Evolutionary conservation across 1,140 invertebrate species (phyloP).

Genomic region (Drosophila oshimai): DNA sequence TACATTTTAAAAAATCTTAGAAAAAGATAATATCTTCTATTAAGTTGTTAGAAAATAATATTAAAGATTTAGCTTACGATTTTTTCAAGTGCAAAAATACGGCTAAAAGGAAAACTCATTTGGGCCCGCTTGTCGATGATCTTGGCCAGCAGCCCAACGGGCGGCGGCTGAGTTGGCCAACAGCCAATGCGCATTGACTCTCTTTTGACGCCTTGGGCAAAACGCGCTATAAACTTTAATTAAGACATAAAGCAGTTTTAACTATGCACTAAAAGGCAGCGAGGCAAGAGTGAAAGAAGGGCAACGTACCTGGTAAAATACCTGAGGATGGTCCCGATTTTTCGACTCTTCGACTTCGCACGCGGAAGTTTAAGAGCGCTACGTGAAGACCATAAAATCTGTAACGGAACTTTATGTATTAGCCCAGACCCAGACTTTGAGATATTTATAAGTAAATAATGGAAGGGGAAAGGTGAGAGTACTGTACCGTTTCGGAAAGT

Average conservation of each 20-base stretch:
- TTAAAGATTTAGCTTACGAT: background rate
- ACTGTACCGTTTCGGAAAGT: background rate
- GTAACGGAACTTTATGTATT: conserved; percentile 35
- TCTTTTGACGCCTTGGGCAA: conserved; percentile 72
- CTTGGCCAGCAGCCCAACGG: conserved; percentile 31
- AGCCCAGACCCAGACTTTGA: background rate
- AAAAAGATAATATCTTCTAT: too few species aligned
- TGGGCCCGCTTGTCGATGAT: conserved; percentile 54
- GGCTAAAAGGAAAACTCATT: conserved; percentile 54
- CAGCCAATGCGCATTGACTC: conserved; percentile 61
- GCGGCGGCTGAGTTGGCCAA: conserved; percentile 28
- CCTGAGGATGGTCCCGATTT: conserved; percentile 25
- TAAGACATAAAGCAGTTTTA: conserved; percentile 77
- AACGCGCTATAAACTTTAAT: conserved; percentile 75
- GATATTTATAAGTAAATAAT: background rate
- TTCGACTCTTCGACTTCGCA: background rate
- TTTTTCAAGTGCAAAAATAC: background rate
- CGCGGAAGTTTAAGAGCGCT: conserved; percentile 38
- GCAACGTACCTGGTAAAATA: conserved; percentile 30
- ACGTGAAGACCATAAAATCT: conserved; percentile 45
- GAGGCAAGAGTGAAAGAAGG: conserved; percentile 63
- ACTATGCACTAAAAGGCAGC: conserved; percentile 66
- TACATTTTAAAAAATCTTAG: too few species aligned
- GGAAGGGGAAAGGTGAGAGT: background rate
- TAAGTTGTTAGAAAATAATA: background rate